phyloP scores from a whole-genome alignment of 2,113 vertebrate genomes.

The Motacilla tschutschensis region DNA sequence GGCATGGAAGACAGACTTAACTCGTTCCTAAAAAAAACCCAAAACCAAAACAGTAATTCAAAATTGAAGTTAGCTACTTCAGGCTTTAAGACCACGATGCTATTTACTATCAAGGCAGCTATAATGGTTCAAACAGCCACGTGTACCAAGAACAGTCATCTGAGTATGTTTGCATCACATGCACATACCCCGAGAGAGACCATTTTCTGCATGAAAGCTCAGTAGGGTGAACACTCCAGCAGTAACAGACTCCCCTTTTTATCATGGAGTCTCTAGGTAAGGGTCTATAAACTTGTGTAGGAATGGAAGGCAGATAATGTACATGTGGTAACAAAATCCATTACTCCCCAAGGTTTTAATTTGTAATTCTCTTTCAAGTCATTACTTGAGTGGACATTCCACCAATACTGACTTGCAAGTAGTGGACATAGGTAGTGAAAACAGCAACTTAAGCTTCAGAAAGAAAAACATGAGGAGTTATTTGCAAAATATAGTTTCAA shows the following conservation, averaged over 20 bases:
- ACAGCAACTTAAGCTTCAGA: not conserved
- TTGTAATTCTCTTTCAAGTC: not conserved
- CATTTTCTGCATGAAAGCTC: not conserved
- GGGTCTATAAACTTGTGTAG: not conserved
- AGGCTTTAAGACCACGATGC: not conserved
- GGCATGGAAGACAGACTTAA: constrained; percentile 96
- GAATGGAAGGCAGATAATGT: constrained; percentile 5
- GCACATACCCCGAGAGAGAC: not conserved
- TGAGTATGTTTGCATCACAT: not conserved
- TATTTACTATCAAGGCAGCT: not conserved
- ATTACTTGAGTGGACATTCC: not conserved
- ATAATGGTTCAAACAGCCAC: not conserved
- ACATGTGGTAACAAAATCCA: not conserved
- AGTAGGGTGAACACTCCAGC: not conserved
- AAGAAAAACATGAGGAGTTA: not conserved
- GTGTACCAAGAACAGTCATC: not conserved
- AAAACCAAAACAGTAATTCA: not conserved
- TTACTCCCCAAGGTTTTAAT: not conserved
- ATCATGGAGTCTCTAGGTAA: not conserved
- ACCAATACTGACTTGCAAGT: not conserved
- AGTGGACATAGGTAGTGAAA: not conserved
- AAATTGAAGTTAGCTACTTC: not conserved
- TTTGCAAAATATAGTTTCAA: not conserved
- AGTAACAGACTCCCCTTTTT: not conserved
- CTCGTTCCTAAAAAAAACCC: constrained; percentile 82